Percentiles rank a stretch among this genome's conserved stretches.
Conservation (phyloP, 1,140 invertebrate genomes). For the Dryas iulia region DNA sequence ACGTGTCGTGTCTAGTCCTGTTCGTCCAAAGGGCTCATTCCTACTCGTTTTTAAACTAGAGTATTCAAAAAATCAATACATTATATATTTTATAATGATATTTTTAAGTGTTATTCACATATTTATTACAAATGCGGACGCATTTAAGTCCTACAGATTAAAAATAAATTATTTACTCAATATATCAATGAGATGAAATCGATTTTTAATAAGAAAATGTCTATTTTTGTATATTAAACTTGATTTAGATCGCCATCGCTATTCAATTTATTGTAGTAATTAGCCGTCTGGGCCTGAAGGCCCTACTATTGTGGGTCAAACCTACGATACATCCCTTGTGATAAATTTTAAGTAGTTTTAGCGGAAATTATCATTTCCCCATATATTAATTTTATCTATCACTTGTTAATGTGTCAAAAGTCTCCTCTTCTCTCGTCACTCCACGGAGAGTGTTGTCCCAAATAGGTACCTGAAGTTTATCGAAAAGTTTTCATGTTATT, state of each 20-base stretch:
- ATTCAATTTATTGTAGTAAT: neutral
- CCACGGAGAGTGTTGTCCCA: conserved; percentile 44
- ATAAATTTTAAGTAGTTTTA: conserved; percentile 50
- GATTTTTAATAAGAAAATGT: neutral
- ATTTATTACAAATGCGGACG: too few species aligned
- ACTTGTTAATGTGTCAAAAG: conserved; percentile 47
- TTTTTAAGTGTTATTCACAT: neutral
- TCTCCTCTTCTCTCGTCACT: conserved; percentile 27
- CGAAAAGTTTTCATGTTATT: conserved; percentile 52
- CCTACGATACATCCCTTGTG: conserved; percentile 60
- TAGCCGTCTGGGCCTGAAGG: conserved; percentile 1
- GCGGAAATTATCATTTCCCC: conserved; percentile 14
- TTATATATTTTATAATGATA: neutral
- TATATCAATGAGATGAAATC: neutral
- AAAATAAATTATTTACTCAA: too few species aligned
- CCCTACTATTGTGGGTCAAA: conserved; percentile 37
- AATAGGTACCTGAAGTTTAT: conserved; percentile 73
- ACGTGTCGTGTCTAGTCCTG: neutral
- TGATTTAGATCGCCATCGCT: neutral
- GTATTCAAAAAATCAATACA: too few species aligned
- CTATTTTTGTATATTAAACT: neutral
- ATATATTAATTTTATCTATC: conserved; percentile 18
- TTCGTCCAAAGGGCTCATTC: neutral
- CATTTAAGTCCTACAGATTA: too few species aligned
- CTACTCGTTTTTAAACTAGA: neutral